A percentile compares a stretch with the other conserved stretches of the same genome.
phyloP scores from a whole-genome alignment of 2,113 vertebrate genomes.

The Barbus barbus region DNA sequence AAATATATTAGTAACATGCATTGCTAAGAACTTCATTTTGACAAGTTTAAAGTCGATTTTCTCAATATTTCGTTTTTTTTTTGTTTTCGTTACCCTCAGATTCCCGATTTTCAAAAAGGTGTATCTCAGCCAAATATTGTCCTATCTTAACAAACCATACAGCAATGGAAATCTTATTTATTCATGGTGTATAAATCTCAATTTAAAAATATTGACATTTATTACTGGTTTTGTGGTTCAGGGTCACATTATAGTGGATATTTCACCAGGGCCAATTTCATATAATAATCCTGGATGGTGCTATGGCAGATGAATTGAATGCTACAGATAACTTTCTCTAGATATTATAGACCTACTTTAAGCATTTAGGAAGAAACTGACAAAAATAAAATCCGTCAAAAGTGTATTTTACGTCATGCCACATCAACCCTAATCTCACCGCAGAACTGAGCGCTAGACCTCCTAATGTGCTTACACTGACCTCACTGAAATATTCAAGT shows the following conservation, averaged over 20 bases:
- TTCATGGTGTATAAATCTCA: no score
- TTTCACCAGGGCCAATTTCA: background rate
- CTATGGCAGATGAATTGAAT: background rate
- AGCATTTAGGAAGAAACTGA: background rate
- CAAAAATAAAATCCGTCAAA: background rate
- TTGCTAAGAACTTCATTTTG: no score
- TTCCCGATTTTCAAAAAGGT: no score
- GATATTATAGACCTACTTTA: background rate
- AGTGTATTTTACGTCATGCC: background rate
- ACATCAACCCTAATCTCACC: background rate
- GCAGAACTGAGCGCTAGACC: background rate
- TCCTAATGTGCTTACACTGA: background rate
- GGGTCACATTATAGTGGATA: background rate
- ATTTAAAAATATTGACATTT: no score
- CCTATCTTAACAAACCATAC: no score
- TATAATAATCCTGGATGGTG: background rate
- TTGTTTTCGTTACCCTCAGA: no score
- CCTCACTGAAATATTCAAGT: background rate
- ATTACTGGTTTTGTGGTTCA: background rate
- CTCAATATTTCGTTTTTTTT: no score
- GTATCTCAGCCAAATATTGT: no score
- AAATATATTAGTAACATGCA: no score
- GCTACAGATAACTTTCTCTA: background rate
- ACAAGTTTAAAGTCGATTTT: no score
- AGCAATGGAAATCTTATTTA: no score